Base-by-base conservation (phyloP, 2,888 invertebrate genomes). In the Drosophila tanythrix region DNA sequence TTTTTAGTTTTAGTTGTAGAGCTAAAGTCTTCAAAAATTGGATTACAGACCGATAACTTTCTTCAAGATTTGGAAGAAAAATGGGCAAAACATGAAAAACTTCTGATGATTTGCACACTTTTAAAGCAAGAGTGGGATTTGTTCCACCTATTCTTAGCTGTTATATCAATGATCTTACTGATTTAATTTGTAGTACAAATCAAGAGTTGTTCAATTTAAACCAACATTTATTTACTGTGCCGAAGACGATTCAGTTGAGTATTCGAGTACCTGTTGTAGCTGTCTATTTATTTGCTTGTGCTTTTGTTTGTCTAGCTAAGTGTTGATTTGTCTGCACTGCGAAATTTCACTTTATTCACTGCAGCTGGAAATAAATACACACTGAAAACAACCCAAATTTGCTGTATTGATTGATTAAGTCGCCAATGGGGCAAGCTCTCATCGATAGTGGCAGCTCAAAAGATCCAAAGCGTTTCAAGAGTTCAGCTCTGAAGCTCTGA, bases 331-430 rank as follows among this genome's bases (percentile, higher is more conserved):
- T 61, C 46, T 53, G 52, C 74, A 70, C 67, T 66, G 81, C 70
- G 70, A 86, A 83, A 86, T 76, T 85, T 86, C 79, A 86, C 77
- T 79, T 70, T 35, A 63, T 68, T 66, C 65, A 70, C 51, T 70
- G 59, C 43, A 50, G 29, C 55, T 69, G 58, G 57, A 89, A 87
- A 84, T 83, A 72, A 76, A 65, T 66, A 69, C 74, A 63, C 65
- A 52, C 60, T 73, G 77, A 87, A 90, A 87, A 81, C 84, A 91
- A 91, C 89, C 88, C 79, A 90, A 88, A 82, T 79, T 81, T 68
- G 64, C 61, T 86, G 83, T 89, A 83, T 83, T 88, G 89, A 90
- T 88, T 88, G 90, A 90, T 88, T 88, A 90, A 90, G 89, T 90
- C 84, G 76, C 85, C 87, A 90, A 87, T 86, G 74, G 68, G 62